A percentile compares a stretch with the other conserved stretches of the same genome.
phyloP scores from a whole-genome alignment of 2,113 vertebrate species.

The Anarrhichthys ocellatus region DNA sequence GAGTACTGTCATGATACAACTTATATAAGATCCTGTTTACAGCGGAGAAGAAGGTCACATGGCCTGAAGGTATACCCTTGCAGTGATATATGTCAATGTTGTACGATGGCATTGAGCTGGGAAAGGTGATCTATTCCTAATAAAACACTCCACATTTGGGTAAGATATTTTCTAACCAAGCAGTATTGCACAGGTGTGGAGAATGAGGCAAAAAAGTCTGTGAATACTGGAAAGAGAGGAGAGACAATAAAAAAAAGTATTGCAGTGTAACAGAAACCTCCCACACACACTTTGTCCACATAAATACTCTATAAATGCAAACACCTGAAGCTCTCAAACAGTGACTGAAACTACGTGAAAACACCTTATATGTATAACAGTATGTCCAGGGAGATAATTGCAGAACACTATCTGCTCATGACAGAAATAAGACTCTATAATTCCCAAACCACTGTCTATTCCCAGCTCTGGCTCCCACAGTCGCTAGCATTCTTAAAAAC shows the following conservation, averaged over 20 bases:
- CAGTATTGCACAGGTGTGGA: background rate
- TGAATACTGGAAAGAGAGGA: background rate
- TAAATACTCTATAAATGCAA: background rate
- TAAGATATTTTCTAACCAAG: background rate
- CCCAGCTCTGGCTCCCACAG: constrained; percentile 34
- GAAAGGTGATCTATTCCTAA: constrained; percentile 19
- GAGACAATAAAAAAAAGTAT: background rate
- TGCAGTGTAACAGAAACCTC: background rate
- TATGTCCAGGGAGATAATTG: background rate
- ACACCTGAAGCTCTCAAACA: background rate
- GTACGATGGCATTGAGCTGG: background rate
- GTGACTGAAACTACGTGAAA: background rate
- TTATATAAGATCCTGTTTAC: background rate
- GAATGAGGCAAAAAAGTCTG: background rate
- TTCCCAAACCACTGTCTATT: constrained; percentile 58
- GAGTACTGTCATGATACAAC: background rate
- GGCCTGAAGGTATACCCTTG: background rate
- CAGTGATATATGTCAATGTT: background rate
- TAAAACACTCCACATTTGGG: background rate
- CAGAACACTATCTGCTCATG: background rate
- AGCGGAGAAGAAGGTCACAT: constrained; percentile 7
- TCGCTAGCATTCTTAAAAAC: constrained; percentile 39
- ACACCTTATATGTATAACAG: background rate
- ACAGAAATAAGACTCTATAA: constrained; percentile 31
- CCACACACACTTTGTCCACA: background rate